Base-by-base conservation (phyloP, 2,797 vertebrate genomes). In the Anguilla anguilla region DNA sequence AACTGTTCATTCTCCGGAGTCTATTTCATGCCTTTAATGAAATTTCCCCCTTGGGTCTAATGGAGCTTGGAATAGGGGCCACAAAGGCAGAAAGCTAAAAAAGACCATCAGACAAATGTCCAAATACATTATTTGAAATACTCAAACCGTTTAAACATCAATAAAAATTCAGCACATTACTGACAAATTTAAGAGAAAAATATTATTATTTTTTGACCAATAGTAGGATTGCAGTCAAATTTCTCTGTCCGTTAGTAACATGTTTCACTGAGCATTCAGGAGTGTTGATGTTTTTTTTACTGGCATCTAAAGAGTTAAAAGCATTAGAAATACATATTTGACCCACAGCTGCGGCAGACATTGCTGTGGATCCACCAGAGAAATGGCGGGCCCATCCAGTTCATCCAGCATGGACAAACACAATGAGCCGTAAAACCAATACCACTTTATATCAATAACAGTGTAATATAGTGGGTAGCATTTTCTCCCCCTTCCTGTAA, bases 41-140 rank as follows among this genome's bases (percentile, higher is more conserved):
- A 94, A 95, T 91, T 94, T 92, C 91, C 95, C 93, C 93, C 93
- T 94, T 91, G 94, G 94, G 94, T 94, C 93, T 94, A 94, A 94
- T 95, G 93, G 91, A 92, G 86, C 88, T 92, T 91, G 91, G 90
- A 94, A 95, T 94, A 89, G 92, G 93, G 94, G 51, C 92, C 91
- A 90, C 86, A 22, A 84, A 90, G 88, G 89, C 88, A 88, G 69
- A 85, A 81, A 77, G 89, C 64, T 69, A 9, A 31, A 86, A 86
- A 39, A 15, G 31, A 53, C 39, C 35, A 51, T 85, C 55, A n/a
- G 19, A 31, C 28, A 46, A n/a, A 28, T 83, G 74, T 15, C 7
- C 74, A 79, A 77, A 77, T 39, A 77, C 39, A 15, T 46, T 79
- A 46, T 13, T 39, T 39, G 72, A 17, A 77, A 77, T 77, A 13